Evolutionary conservation across 2,797 vertebrate genomes (phyloP).

Genomic region (Protosalanx chinensis): DNA sequence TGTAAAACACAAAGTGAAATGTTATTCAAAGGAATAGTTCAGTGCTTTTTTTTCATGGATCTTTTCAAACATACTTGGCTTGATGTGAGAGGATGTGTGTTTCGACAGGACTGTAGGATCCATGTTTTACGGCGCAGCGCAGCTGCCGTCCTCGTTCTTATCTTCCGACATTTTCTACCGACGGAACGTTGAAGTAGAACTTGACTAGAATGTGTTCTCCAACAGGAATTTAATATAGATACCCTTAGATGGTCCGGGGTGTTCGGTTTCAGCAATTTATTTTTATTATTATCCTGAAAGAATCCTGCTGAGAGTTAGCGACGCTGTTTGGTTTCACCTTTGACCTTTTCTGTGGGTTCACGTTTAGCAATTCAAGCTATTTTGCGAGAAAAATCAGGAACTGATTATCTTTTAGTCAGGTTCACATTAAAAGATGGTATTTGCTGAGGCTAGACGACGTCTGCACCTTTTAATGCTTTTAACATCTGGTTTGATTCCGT

Average conservation of each 20-base stretch:
- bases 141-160: too few relatives aligned
- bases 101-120: too few relatives aligned
- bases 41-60: neutral
- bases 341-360: neutral
- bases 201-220: too few relatives aligned
- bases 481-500: slow-evolving; percentile 9
- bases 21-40: neutral
- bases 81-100: too few relatives aligned
- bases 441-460: neutral
- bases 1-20: neutral
- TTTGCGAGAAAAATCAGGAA: neutral
- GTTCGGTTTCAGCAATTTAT: too few relatives aligned
- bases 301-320: neutral
- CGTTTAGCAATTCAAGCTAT: neutral
- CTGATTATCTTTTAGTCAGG: neutral
- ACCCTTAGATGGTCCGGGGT: too few relatives aligned
- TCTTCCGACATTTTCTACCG: too few relatives aligned
- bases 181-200: too few relatives aligned
- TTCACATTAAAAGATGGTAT: neutral
- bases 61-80: neutral
- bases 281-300: neutral
- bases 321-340: neutral
- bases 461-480: slow-evolving; percentile 3
- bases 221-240: too few relatives aligned
- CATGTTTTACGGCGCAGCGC: too few relatives aligned